These are phyloP conservation scores for Archivesica marissinica DNA, from an alignment of 1,140 invertebrate species.

Conservation along the genomic window DNA sequence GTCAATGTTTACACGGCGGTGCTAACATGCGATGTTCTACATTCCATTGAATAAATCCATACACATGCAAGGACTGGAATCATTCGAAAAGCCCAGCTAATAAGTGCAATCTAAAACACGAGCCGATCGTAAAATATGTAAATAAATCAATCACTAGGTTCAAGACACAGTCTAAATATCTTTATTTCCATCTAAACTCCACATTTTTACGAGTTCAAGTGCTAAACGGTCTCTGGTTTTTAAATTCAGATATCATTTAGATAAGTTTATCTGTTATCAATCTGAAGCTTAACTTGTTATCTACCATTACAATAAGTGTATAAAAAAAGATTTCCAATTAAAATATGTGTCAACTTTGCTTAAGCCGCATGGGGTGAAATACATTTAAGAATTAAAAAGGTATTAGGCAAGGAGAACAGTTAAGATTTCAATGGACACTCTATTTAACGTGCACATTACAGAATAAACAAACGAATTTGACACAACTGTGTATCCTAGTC, in stretches of 20 bases:
- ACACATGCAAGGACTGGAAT: conserved; percentile 29
- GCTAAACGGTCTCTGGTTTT: conserved; percentile 43
- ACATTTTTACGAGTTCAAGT: conserved; percentile 38
- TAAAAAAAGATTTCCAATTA: conserved; percentile 30
- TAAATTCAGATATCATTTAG: conserved; percentile 32
- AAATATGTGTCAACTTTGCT: not conserved
- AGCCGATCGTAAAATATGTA: conserved; percentile 41
- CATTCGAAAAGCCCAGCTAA: conserved; percentile 26
- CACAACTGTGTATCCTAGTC: conserved; percentile 15
- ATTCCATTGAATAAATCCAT: conserved; percentile 15
- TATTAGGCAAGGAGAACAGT: not conserved
- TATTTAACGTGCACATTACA: conserved; percentile 44
- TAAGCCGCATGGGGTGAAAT: conserved; percentile 26
- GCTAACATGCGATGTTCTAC: not conserved
- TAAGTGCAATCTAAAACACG: conserved; percentile 13
- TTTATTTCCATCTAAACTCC: not conserved
- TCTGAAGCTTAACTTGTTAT: conserved; percentile 16
- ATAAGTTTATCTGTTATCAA: conserved; percentile 5
- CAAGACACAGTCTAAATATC: conserved; percentile 12
- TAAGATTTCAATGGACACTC: not conserved
- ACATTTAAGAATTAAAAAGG: not conserved
- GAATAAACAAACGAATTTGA: conserved; percentile 15
- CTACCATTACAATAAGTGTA: not conserved
- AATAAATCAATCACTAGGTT: conserved; percentile 46
- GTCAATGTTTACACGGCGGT: not conserved